Evolutionary conservation across 2,797 vertebrate species (phyloP), one percentile per base, ranked within the genome.

Genomic region (Cryptoprocta ferox): DNA sequence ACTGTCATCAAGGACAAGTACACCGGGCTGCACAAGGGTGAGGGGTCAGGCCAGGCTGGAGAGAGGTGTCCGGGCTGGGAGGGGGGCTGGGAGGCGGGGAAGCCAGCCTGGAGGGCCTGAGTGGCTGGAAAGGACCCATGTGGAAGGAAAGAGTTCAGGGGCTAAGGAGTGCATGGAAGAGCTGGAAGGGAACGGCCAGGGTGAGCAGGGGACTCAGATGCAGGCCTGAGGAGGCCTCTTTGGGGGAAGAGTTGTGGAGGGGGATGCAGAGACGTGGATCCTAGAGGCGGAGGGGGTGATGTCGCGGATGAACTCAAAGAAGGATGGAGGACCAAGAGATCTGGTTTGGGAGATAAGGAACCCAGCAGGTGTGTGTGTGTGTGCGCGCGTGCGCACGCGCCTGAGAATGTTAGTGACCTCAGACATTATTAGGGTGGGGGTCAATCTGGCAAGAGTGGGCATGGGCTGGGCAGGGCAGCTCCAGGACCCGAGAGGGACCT

Each of bases 11-110:
- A 99, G 99, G 99, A 99, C 99, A 99, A 99, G 98, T 99, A 99
- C 99, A 99, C 99, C 97, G 99, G 99, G 98, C 99, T 99, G 99
- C 99, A 99, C 99, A 99, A 99, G 99, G 99, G 99, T 99, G 99
- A 99, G 98, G 94, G 96, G 95, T 42, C 86, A 53, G 71, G 84
- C 78, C 42, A 53, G 85, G 35, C 61, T 84, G 95, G 45, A 59
- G 45, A 59, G 85, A 56, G 68, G 66, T n/a, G 82, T 21, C 53
- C 59, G 39, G 90, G 84, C 39, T n/a, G 70, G 63, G 73, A 80
- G 24, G 59, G 30, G 18, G 80, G n/a, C 18, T 37, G 32, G 68
- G 37, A 3, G 35, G 10, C 73, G 26, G 1, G 32, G 66, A 59
- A 24, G 19, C 21, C 42, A 75, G 71, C 50, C 63, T 65, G 42